A percentile compares a stretch with the other conserved stretches of the same genome.
Evolutionary conservation across 1,140 invertebrate species (phyloP).

Genomic region (Drosophila seguyi): DNA sequence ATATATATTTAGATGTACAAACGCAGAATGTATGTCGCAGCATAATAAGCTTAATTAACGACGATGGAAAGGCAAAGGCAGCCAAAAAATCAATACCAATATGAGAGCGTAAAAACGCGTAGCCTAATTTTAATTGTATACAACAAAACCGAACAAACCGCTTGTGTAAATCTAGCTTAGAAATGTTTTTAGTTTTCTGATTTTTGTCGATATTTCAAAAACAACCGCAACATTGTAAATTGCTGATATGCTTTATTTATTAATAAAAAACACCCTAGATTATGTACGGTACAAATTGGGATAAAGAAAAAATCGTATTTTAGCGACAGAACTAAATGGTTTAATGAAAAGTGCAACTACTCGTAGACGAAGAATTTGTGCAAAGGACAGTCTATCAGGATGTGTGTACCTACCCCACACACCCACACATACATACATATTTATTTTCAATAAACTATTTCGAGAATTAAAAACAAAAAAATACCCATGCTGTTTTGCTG

Average conservation of each 20-base stretch:
- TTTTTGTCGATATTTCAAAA: conserved; percentile 45
- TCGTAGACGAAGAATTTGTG: conserved; percentile 35
- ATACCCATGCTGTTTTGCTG: conserved; percentile 25
- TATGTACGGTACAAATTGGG: conserved; percentile 36
- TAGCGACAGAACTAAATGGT: conserved; percentile 37
- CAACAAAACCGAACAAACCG: conserved; percentile 26
- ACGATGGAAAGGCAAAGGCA: conserved; percentile 39
- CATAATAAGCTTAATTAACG: conserved; percentile 56
- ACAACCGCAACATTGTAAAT: conserved; percentile 44
- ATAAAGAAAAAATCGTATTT: conserved; percentile 28
- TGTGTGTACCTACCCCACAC: conserved; percentile 65
- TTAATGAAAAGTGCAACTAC: conserved; percentile 48
- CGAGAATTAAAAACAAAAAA: conserved; percentile 50
- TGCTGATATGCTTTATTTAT: conserved; percentile 47
- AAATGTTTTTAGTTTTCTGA: conserved; percentile 33
- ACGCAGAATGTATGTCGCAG: conserved; percentile 44
- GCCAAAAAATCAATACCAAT: conserved; percentile 53
- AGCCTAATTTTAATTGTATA: conserved; percentile 47
- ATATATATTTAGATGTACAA: conserved; percentile 47
- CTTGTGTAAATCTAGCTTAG: conserved; percentile 35
- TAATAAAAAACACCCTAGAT: conserved; percentile 34
- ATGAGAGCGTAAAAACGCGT: conserved; percentile 35
- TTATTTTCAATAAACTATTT: conserved; percentile 83
- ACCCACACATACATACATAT: conserved; percentile 66
- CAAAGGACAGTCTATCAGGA: conserved; percentile 57